phyloP scores from a whole-genome alignment of 1,140 invertebrate species.

The Diachasma alloeum region DNA sequence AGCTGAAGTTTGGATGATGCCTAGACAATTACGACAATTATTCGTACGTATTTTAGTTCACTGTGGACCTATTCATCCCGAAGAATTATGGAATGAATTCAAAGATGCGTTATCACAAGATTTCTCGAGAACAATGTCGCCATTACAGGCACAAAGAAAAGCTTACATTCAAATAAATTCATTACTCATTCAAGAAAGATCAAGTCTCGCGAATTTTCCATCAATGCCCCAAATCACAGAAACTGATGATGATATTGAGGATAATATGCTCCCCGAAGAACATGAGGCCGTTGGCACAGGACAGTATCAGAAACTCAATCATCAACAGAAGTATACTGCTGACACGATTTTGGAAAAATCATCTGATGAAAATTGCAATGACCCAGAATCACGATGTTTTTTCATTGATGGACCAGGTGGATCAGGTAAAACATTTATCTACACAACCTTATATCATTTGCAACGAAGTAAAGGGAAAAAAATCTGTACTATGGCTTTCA shows the following conservation, averaged over 20 bases:
- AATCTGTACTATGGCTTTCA: too few relatives aligned
- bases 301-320: background rate
- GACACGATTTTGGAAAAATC: background rate
- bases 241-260: background rate
- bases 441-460: too few relatives aligned
- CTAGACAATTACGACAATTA: too few relatives aligned
- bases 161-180: too few relatives aligned
- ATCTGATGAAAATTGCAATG: too few relatives aligned
- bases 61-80: conserved; percentile 1
- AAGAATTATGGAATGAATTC: conserved; percentile 22
- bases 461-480: too few relatives aligned
- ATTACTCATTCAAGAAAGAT: background rate
- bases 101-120: conserved; percentile 22
- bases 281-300: background rate
- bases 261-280: too few relatives aligned
- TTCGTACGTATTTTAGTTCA: background rate
- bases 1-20: too few relatives aligned
- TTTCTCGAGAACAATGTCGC: background rate
- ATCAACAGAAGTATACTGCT: background rate
- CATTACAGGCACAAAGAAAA: background rate
- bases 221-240: background rate
- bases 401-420: too few relatives aligned
- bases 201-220: background rate
- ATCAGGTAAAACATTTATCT: too few relatives aligned
- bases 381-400: too few relatives aligned